Evolutionary conservation across 92 coral and sea anemone species (phyloP), one percentile per base, ranked within the genome.

Genomic region (Phymanthus crucifer): DNA sequence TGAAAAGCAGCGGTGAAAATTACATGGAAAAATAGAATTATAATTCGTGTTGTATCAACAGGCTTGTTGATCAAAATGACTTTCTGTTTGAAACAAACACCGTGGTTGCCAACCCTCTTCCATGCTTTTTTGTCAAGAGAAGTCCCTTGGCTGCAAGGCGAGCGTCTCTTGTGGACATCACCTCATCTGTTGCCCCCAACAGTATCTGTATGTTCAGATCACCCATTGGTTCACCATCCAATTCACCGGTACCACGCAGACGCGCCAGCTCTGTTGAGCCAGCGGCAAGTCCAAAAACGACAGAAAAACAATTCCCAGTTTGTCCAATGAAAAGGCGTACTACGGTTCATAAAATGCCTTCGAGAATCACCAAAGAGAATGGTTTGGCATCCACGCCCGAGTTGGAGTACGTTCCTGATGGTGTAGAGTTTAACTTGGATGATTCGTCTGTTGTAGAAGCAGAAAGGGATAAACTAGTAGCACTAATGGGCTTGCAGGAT

Each of bases 201-300:
- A 93, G 93, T 86, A 81, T 93, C 74, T 94, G 99, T 71, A 86
- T 93, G 86, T 91, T 93, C 65, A 92, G 94, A 19, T 96, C 99
- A 5, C 99, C 99, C 27, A 85, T 84, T 84, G 68, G 83, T 37
- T 93, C 96, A 31, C 98, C 98, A 12, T 71, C 92, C 13, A 86
- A 75, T 12, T 92, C 97, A 13, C 97, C 97, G 3, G 43, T 75
- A 67, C 50, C 47, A 32, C 89, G 82, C 72, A 89, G 97, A 45
- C 81, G 90, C 57, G 75, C 87, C 46, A 89, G 87, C 75, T 73
- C 92, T 16, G 84, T 85, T 7, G 89, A 85, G 35, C 91, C 67
- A 27, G 74, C 61, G 35, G 57, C n/a, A 47, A 43, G 52, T 58
- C 66, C 70, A 36, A 77, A 35, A 32, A 73, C 16, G 27, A 26